These are phyloP conservation scores for Glaucomys volans DNA, from an alignment of 2,113 vertebrate species.

Conservation along the genomic window DNA sequence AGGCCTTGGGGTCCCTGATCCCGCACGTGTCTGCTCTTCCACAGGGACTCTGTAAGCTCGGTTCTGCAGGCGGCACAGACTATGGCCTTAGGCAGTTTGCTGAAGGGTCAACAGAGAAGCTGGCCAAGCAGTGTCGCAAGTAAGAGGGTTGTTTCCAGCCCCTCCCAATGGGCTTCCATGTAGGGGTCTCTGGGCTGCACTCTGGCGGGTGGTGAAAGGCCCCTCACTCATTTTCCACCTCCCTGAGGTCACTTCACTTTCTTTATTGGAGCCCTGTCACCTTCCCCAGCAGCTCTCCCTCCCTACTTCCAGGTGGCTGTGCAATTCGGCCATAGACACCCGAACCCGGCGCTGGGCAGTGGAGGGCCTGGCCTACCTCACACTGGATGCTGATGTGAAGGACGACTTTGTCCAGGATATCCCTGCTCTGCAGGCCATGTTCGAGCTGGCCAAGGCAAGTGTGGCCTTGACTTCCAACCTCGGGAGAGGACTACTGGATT, in stretches of 20 bases:
- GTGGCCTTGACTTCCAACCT: not conserved
- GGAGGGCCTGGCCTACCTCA: constrained; percentile 97
- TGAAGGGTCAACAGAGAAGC: constrained; percentile 97
- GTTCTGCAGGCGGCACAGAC: constrained; percentile 97
- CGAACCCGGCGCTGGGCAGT: constrained; percentile 97
- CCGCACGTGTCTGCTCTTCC: not conserved
- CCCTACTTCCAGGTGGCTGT: constrained; percentile 92
- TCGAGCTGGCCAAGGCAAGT: constrained; percentile 95
- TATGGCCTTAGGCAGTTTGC: constrained; percentile 97
- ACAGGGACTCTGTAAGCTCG: constrained; percentile 98
- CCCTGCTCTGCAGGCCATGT: constrained; percentile 95
- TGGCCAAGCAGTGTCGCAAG: constrained; percentile 98
- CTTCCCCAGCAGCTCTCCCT: not conserved
- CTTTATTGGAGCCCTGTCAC: fast-evolving
- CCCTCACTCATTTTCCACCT: too few relatives aligned
- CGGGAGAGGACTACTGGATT: not conserved
- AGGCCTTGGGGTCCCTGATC: not conserved
- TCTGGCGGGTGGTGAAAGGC: not conserved
- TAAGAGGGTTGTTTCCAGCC: constrained; percentile 83
- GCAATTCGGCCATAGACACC: constrained; percentile 93
- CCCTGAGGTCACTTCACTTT: not conserved
- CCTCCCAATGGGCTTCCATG: fast-evolving
- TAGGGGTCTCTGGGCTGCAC: not conserved
- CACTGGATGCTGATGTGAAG: constrained; percentile 97
- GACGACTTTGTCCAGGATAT: constrained; percentile 98